phyloP scores from a whole-genome alignment of 2,888 invertebrate species.

The Idaea dimidiata region DNA sequence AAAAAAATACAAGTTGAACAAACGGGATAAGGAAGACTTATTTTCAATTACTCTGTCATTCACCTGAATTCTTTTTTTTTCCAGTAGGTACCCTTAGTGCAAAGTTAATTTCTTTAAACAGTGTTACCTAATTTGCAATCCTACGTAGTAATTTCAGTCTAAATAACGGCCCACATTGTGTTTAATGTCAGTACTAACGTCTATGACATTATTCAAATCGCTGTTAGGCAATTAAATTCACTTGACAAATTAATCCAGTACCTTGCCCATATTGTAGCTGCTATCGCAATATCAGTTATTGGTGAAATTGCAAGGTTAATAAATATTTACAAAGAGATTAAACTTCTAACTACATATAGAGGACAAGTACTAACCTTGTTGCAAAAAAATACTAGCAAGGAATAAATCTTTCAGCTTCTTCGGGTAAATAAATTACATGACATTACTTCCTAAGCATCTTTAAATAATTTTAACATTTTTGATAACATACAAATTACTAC shows the following conservation, averaged over 20 bases:
- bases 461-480: too few species aligned
- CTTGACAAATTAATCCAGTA: slow-evolving; percentile 46
- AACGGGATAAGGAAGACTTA: too few species aligned
- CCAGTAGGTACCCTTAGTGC: neutral
- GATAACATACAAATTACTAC: too few species aligned
- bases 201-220: slow-evolving; percentile 43
- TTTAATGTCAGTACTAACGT: slow-evolving; percentile 22
- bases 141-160: neutral
- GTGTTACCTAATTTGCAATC: neutral
- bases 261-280: slow-evolving; percentile 23
- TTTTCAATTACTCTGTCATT: too few species aligned
- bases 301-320: neutral
- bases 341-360: neutral
- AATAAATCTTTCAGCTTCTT: too few species aligned
- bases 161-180: neutral
- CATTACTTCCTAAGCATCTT: too few species aligned
- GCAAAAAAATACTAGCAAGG: too few species aligned
- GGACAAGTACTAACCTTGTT: neutral
- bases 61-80: too few species aligned
- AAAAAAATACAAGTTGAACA: too few species aligned
- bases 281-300: slow-evolving; percentile 20
- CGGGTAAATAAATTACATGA: too few species aligned
- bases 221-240: slow-evolving; percentile 35
- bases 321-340: neutral
- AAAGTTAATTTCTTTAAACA: neutral